Conservation (phyloP, 1,140 invertebrate species). For the Hypsibius dujardini region DNA sequence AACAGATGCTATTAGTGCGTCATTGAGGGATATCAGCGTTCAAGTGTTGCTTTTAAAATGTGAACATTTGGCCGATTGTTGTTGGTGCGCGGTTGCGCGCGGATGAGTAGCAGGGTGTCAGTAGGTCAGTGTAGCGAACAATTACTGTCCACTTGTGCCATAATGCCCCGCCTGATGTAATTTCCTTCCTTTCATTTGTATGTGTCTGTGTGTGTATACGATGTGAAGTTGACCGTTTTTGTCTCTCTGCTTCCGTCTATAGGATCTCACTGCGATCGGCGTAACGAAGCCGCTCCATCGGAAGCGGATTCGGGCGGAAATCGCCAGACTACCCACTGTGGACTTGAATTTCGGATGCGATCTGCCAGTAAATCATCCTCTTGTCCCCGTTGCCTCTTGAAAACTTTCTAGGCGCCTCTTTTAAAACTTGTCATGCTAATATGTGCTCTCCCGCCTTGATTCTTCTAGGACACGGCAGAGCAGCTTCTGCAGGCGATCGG, state of each 20-base stretch:
- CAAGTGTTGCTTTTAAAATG: background rate
- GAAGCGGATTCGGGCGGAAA: constrained; percentile 84
- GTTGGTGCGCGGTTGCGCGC: background rate
- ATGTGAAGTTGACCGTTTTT: background rate
- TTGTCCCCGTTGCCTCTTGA: background rate
- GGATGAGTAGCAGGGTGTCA: background rate
- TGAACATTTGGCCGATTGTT: constrained; percentile 22
- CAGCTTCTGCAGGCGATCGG: constrained; percentile 78
- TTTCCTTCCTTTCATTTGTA: background rate
- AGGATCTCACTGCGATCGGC: constrained; percentile 53
- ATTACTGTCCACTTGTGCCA: background rate
- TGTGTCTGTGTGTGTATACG: background rate
- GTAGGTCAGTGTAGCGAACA: background rate
- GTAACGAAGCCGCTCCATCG: constrained; percentile 95
- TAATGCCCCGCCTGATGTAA: background rate
- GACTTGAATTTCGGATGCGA: constrained; percentile 48
- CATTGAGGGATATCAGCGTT: background rate
- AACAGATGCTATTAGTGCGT: no score
- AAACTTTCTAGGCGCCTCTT: no score
- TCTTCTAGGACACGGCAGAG: constrained; percentile 55
- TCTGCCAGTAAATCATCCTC: constrained; percentile 52
- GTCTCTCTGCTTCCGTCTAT: constrained; percentile 23
- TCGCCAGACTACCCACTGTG: constrained; percentile 86
- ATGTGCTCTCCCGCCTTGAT: no score
- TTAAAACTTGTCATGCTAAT: no score